Evolutionary conservation across 1,140 invertebrate genomes (phyloP).

Genomic region (Aphelenchoides avenae): DNA sequence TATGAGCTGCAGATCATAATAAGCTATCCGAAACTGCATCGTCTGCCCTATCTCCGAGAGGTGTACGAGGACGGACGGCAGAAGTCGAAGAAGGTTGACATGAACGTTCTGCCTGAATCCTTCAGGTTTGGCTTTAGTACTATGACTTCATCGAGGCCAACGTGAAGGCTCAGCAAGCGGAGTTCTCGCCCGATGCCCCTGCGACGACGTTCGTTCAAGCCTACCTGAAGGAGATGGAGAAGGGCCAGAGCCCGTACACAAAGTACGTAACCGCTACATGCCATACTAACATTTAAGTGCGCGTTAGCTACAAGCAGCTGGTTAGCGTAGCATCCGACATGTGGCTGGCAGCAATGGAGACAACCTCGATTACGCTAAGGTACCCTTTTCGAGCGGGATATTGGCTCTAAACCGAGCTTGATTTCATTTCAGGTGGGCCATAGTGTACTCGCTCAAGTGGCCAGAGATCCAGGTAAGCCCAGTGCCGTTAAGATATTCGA

Average conservation of each 20-base stretch:
- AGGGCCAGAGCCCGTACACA: background rate
- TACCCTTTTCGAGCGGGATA: too few species aligned
- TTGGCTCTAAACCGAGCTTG: too few species aligned
- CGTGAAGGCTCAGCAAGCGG: background rate
- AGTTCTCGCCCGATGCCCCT: background rate
- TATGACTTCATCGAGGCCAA: background rate
- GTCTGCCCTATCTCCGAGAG: background rate
- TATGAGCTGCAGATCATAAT: too few species aligned
- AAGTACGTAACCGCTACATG: background rate
- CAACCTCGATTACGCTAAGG: slow-evolving; percentile 1
- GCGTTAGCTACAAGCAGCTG: background rate
- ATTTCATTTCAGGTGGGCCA: background rate
- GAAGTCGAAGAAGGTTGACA: background rate
- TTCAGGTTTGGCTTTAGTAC: background rate
- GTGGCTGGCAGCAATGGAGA: slow-evolving; percentile 10
- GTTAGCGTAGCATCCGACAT: slow-evolving; percentile 6
- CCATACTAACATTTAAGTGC: background rate
- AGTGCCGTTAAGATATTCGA: too few species aligned
- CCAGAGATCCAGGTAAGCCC: slow-evolving; percentile 9
- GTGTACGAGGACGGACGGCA: background rate
- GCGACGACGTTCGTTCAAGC: slow-evolving; percentile 1
- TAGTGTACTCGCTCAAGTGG: background rate
- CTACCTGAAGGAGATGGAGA: slow-evolving; percentile 1
- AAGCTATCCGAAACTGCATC: background rate
- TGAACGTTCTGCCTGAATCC: too few species aligned